Evolutionary conservation across 2,888 invertebrate species (phyloP), one percentile per base, ranked within the genome.

Genomic region (Ditula angustiorana): DNA sequence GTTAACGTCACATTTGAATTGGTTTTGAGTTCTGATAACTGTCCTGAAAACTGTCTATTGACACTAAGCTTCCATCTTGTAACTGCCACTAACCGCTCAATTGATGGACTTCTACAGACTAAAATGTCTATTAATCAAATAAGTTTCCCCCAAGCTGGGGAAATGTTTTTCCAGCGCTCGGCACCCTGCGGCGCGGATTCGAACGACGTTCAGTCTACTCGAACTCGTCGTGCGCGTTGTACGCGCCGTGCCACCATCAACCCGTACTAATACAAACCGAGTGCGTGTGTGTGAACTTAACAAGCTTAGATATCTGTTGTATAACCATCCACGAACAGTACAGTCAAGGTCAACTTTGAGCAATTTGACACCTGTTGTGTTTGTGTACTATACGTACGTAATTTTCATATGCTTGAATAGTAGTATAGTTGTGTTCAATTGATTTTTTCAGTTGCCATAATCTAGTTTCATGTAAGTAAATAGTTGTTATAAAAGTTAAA

Each of bases 281-380:
- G 89, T 85, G 85, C 81, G 85, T 86, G 86, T 83, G 83, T 85
- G 86, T 83, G 83, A 82, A 82, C 82, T 78, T 78, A 76, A 78
- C 70, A 72, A 78, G 80, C 81, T 78, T 75, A 77, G 80, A 83
- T 85, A 81, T 74, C 75, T 71, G 73, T 80, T 79, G 75, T 74
- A 77, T 74, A 73, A 72, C 74, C 73, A 69, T 67, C 69, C 67
- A 74, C 77, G 78, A 77, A 77, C 83, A 74, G 74, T 78, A 77
- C 78, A 78, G 76, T 76, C 85, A 88, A 89, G 88, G 89, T 86
- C 88, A 82, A 80, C 83, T 69, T 78, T 78, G 77, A 79, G 82
- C 81, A 82, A 81, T 80, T 86, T 82, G 86, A 86, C 88, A 90
- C 88, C 87, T 90, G 90, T 90, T 90, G 83, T 85, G 78, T 85